These are phyloP conservation scores for Urechis unicinctus DNA, from an alignment of 2,888 invertebrate species.

Conservation along the genomic window DNA sequence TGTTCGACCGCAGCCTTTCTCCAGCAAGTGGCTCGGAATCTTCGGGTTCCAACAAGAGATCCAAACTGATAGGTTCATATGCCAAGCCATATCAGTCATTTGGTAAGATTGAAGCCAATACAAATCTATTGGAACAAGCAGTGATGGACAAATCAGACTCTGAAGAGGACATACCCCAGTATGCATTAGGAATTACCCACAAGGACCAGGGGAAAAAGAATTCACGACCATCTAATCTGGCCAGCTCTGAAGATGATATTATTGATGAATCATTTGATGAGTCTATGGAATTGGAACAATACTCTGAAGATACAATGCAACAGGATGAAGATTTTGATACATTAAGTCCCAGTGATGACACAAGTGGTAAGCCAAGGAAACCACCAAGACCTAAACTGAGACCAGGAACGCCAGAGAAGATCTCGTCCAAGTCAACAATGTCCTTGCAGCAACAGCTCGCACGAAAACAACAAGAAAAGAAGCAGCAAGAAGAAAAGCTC, in stretches of 20 bases:
- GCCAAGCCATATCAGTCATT: slow-evolving; percentile 24
- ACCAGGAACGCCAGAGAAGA: neutral
- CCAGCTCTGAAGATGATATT: neutral
- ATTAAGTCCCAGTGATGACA: neutral
- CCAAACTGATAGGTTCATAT: slow-evolving; percentile 11
- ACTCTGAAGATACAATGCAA: too few relatives aligned
- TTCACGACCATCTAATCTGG: neutral
- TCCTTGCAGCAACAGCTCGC: too few relatives aligned
- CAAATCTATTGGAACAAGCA: slow-evolving; percentile 19
- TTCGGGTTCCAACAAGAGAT: neutral
- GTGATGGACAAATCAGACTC: slow-evolving; percentile 1
- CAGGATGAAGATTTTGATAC: neutral
- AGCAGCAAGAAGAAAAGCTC: too few relatives aligned
- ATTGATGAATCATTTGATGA: neutral
- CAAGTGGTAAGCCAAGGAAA: neutral
- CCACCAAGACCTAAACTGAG: neutral
- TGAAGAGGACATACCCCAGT: neutral
- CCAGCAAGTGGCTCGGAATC: neutral
- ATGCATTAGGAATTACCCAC: slow-evolving; percentile 7
- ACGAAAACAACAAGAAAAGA: too few relatives aligned
- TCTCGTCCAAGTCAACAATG: too few relatives aligned
- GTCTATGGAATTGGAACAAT: neutral
- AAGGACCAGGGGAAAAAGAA: slow-evolving; percentile 6
- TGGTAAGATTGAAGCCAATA: slow-evolving; percentile 22
- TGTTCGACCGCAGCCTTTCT: slow-evolving; percentile 5